Evolutionary conservation across 2,888 invertebrate species (phyloP), one percentile per base, ranked within the genome.

Genomic region (Scaptomyza flava): DNA sequence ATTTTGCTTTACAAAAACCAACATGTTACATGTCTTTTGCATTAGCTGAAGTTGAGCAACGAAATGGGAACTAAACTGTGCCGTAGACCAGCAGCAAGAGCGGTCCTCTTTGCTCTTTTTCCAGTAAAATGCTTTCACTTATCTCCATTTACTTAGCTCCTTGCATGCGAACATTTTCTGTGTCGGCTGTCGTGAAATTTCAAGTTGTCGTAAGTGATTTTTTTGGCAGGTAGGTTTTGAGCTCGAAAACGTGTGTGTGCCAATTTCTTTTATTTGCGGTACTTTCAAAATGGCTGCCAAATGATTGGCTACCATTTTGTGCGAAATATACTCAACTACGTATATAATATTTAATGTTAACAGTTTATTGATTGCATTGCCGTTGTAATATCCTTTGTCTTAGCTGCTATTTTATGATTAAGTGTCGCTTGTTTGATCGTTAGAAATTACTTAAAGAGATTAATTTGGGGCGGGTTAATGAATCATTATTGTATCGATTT

Each of bases 121-220:
- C 20, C 47, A 52, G 42, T 47, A 14, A 57, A 61, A 61, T 67
- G 67, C 34, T 65, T 58, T 70, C 58, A 45, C 60, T 76, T 68
- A 61, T 38, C 9, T 9, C 14, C 9, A 43, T 31, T 50, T 53
- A 61, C 50, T 71, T 67, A 51, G 48, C 47, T 58, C 69, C 47
- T 61, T 73, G 36, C 59, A 45, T 58, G 51, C 23, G 43, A 52
- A 57, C 34, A 51, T 3, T 43, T 54, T 52, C n/a, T 58, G 56
- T 52, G 52, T 9, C 33, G 50, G 6, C 54, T 52, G 70, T 54
- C 82, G 77, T 74, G 71, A 79, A 79, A 81, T 74, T 72, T 68
- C 52, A 68, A 63, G 48, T 33, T 64, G 64, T 41, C 20, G 47
- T 66, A 72, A 72, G 71, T 71, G 67, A 8, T 53, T 27, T 43